Conservation (phyloP, 2,797 vertebrate genomes). For the Erpetoichthys calabaricus region DNA sequence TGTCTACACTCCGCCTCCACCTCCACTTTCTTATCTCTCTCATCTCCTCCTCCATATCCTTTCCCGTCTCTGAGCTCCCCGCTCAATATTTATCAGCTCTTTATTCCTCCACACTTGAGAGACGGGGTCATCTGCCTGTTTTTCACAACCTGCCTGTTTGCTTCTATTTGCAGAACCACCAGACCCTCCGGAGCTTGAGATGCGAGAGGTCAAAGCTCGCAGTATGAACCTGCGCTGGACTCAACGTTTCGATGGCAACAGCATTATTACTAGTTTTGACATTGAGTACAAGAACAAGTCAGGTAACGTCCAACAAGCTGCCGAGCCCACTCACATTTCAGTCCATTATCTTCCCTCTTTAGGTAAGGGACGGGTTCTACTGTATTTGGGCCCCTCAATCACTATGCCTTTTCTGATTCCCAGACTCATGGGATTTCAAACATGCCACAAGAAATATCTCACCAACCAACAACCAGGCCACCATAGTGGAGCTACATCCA, state of each 20-base stretch:
- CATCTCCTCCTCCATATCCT: too few relatives aligned
- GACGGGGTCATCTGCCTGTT: too few relatives aligned
- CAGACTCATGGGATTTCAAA: conserved; percentile 93
- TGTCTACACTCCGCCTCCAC: too few relatives aligned
- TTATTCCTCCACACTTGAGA: too few relatives aligned
- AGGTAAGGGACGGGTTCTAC: not conserved
- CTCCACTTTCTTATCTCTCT: too few relatives aligned
- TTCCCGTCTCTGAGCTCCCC: too few relatives aligned
- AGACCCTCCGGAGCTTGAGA: conserved; percentile 87
- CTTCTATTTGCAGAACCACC: conserved; percentile 64
- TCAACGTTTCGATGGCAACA: conserved; percentile 93
- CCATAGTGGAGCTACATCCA: conserved; percentile 91
- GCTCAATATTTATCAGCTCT: too few relatives aligned
- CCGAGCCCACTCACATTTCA: not conserved
- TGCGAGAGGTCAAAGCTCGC: conserved; percentile 90
- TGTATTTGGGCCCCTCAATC: not conserved
- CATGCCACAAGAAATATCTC: conserved; percentile 94
- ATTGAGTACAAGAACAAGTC: conserved; percentile 98
- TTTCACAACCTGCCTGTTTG: too few relatives aligned
- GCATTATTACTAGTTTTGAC: conserved; percentile 94
- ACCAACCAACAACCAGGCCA: conserved; percentile 93
- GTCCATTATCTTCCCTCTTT: not conserved
- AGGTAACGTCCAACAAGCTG: conserved; percentile 37
- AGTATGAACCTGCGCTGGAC: conserved; percentile 97
- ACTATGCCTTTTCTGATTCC: conserved; percentile 10